phyloP scores from a whole-genome alignment of 2,888 invertebrate species.

The Lysandra coridon region DNA sequence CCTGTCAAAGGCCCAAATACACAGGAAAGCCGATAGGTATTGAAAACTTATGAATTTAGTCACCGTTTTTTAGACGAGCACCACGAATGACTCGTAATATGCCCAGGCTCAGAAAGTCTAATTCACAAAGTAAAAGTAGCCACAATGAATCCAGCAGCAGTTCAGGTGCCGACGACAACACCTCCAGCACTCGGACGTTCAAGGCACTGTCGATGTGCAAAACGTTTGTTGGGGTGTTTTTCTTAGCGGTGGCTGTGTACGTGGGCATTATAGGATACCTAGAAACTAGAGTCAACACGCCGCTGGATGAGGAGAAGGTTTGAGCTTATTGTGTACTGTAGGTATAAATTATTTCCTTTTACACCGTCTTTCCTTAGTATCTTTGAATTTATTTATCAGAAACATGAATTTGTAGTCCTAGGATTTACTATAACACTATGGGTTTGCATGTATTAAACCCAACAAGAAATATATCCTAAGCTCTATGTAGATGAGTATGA shows the following conservation, averaged over 20 bases:
- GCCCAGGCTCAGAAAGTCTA: conserved; percentile 63
- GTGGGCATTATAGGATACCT: conserved; percentile 90
- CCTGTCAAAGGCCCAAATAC: not conserved
- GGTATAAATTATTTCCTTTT: not conserved
- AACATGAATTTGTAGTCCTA: no score
- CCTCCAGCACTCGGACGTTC: conserved; percentile 48
- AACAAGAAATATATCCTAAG: no score
- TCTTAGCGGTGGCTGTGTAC: conserved; percentile 85
- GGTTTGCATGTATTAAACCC: no score
- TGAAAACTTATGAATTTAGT: conserved; percentile 3
- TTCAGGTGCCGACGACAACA: conserved; percentile 53
- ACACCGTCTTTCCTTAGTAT: not conserved
- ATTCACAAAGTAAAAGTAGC: conserved; percentile 51
- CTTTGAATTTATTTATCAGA: not conserved
- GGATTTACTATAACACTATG: no score
- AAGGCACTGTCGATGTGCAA: conserved; percentile 76
- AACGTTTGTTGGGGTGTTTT: conserved; percentile 80
- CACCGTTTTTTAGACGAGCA: not conserved
- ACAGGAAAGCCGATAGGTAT: conserved; percentile 14
- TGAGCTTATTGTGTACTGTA: not conserved
- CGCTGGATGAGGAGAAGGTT: conserved; percentile 89
- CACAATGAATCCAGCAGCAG: conserved; percentile 61
- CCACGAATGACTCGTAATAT: conserved; percentile 46
- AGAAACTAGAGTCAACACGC: conserved; percentile 93
- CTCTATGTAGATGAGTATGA: not conserved